These are phyloP conservation scores for Theocolax elegans DNA, from an alignment of 1,140 invertebrate genomes.

Conservation along the genomic window DNA sequence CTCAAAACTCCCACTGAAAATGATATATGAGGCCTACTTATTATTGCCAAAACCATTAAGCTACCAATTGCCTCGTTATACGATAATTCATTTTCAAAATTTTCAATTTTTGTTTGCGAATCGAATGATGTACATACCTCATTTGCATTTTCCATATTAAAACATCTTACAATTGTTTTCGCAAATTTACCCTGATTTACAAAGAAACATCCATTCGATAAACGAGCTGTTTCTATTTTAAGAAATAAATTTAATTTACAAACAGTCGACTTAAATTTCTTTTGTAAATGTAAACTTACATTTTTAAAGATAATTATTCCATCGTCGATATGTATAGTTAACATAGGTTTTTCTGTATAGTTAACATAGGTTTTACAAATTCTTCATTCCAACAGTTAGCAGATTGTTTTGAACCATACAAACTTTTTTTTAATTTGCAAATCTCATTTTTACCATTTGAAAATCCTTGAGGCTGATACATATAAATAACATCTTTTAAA, in stretches of 20 bases:
- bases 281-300: conserved; percentile 10
- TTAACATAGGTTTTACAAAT: conserved; percentile 26
- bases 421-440: conserved; percentile 56
- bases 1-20: conserved; percentile 57
- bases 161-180: conserved; percentile 27
- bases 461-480: conserved; percentile 40
- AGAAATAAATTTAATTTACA: conserved; percentile 32
- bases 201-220: conserved; percentile 27
- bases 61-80: conserved; percentile 60
- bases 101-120: conserved; percentile 22
- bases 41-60: conserved; percentile 62
- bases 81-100: conserved; percentile 15
- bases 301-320: conserved; percentile 36
- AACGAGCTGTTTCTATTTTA: conserved; percentile 37
- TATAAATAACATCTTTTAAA: too few species aligned
- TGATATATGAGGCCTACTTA: conserved; percentile 64
- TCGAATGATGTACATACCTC: conserved; percentile 20
- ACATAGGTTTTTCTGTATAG: conserved; percentile 23
- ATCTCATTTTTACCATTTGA: conserved; percentile 35
- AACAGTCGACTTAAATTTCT: conserved; percentile 36
- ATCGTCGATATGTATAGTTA: conserved; percentile 43
- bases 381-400: conserved; percentile 55
- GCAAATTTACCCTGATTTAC: conserved; percentile 38
- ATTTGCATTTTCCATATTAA: conserved; percentile 32
- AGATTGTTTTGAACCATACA: conserved; percentile 62